A percentile compares a stretch with the other conserved stretches of the same genome.
These are phyloP conservation scores for Pleuronectes platessa DNA, from an alignment of 2,113 vertebrate species.

Conservation along the genomic window DNA sequence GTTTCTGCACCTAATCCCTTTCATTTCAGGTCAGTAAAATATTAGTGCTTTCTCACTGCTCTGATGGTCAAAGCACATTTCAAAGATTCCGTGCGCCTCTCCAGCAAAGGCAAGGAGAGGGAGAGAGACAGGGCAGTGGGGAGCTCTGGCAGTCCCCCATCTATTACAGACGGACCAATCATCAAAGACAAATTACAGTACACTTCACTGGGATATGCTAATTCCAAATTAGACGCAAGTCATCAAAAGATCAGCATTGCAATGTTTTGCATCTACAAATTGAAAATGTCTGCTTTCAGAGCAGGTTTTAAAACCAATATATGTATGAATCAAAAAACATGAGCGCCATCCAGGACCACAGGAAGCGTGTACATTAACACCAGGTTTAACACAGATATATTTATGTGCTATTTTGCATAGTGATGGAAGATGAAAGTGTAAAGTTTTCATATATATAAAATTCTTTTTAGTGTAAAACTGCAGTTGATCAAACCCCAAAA, in stretches of 20 bases:
- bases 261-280: slow-evolving; percentile 81
- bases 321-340: slow-evolving; percentile 40
- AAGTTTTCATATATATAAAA: neutral
- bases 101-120: slow-evolving; percentile 49
- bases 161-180: slow-evolving; percentile 83
- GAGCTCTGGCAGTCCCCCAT: slow-evolving; percentile 75
- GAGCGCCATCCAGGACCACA: slow-evolving; percentile 14
- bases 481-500: neutral
- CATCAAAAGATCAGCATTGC: slow-evolving; percentile 83
- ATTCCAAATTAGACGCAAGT: slow-evolving; percentile 83
- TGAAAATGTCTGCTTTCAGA: slow-evolving; percentile 76
- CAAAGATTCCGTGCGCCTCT: slow-evolving; percentile 72
- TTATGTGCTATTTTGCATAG: slow-evolving; percentile 14
- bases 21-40: slow-evolving; percentile 80
- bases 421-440: neutral
- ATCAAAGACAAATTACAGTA: slow-evolving; percentile 85
- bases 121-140: slow-evolving; percentile 57
- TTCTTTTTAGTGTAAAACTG: neutral
- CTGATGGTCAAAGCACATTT: slow-evolving; percentile 79
- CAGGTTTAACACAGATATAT: slow-evolving; percentile 9
- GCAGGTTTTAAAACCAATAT: slow-evolving; percentile 68
- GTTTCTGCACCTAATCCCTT: slow-evolving; percentile 76
- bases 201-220: slow-evolving; percentile 84
- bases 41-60: slow-evolving; percentile 78
- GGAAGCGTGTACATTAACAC: slow-evolving; percentile 33